Percentiles rank a stretch among this genome's conserved stretches.
Evolutionary conservation across 2,888 invertebrate species (phyloP).

Genomic region (Teleogryllus oceanicus): DNA sequence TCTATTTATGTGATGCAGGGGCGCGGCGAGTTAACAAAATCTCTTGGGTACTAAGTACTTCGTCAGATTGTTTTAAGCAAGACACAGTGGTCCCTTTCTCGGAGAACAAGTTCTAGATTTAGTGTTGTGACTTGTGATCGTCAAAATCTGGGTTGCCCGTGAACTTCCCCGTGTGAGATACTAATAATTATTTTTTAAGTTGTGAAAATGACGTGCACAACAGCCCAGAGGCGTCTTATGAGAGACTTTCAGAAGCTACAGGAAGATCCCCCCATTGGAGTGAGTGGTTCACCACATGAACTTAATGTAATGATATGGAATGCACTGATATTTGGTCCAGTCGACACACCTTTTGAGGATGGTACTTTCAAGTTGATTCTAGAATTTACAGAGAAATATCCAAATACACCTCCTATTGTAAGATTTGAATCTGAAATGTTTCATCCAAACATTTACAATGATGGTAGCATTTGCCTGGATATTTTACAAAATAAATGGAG

Average conservation of each 20-base stretch:
- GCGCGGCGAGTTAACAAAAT: too few species aligned
- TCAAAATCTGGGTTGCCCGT: too few species aligned
- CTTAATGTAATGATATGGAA: slow-evolving; percentile 99
- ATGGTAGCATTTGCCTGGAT: slow-evolving; percentile 98
- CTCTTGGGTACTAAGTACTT: too few species aligned
- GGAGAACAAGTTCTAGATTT: too few species aligned
- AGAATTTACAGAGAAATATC: slow-evolving; percentile 99
- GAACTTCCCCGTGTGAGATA: too few species aligned
- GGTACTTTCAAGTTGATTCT: slow-evolving; percentile 99
- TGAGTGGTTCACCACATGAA: slow-evolving; percentile 98
- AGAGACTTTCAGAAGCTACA: slow-evolving; percentile 56
- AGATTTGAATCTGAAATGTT: slow-evolving; percentile 99
- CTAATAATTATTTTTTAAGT: too few species aligned
- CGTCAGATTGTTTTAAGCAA: too few species aligned
- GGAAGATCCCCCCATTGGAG: slow-evolving; percentile 99
- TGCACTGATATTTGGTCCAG: slow-evolving; percentile 99
- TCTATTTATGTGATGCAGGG: too few species aligned
- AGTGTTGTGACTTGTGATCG: too few species aligned
- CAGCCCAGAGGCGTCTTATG: not conserved
- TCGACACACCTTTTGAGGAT: slow-evolving; percentile 98
- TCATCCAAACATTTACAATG: slow-evolving; percentile 99
- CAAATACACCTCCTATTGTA: slow-evolving; percentile 99
- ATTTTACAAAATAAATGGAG: slow-evolving; percentile 99
- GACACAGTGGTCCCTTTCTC: too few species aligned
- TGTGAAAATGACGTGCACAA: not conserved